Base-by-base conservation (phyloP, 2,797 vertebrate genomes). In the Hydrocynus forskahlii region DNA sequence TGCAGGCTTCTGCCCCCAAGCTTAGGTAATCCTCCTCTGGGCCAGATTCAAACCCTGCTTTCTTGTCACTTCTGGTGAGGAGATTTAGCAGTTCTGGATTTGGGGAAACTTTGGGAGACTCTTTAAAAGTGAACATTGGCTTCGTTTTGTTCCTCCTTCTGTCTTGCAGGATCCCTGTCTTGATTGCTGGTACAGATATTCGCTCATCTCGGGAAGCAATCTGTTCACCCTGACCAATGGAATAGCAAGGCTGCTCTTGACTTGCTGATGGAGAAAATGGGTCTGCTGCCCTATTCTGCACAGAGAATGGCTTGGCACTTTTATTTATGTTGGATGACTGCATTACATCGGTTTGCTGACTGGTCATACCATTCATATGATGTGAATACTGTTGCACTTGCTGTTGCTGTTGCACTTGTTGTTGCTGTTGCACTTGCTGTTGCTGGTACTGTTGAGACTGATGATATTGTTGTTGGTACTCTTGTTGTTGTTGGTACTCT, bases 11-110 rank as follows among this genome's bases (percentile, higher is more conserved):
- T 55, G 98, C 98, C 48, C 98, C 98, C 76, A 99, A 92, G 78
- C 98, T 99, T 84, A 99, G 96, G 92, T 98, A 99, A 94, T 99
- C 98, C 91, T 99, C 98, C 88, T 99, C 98, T 0, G 96, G 94
- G 83, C 96, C 96, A 17, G 96, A 96, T 86, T 99, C 97, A 86
- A 95, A 96, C 67, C 96, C 97, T 63, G 94, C 83, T 82, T 95
- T 97, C 87, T 94, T 97, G 76, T 96, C 95, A 85, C 94, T 94
- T 63, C 92, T 92, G 75, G 95, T 96, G 21, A 99, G 93, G 10
- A 99, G 97, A 70, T 96, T 97, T 77, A 99, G 84, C 45, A 99
- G 91, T 81, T 91, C 96, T 38, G 98, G 98, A 84, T 97, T 99
- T 0, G 98, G 98, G 55, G 93, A 97, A 16, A 99, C 88, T 88